Evolutionary conservation across 2,113 vertebrate species (phyloP), one percentile per base, ranked within the genome.

Genomic region (Podarcis cretensis): DNA sequence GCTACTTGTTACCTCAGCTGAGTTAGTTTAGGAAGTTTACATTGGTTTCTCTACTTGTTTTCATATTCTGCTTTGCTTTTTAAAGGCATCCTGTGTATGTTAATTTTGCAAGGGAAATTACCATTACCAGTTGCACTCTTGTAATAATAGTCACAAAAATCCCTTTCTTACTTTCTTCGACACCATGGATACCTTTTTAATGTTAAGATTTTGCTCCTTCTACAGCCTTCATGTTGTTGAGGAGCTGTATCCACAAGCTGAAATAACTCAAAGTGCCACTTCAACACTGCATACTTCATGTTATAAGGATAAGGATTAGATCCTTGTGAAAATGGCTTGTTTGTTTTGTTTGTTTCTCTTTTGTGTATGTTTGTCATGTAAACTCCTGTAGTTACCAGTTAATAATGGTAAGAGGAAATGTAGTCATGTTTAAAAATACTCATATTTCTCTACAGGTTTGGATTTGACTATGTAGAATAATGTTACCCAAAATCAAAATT

Each of bases 1-100:
- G 97, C 97, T 98, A 97, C 96, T 97, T 97, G 97, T 98, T 98
- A 98, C 98, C 98, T 99, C 98, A 98, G 97, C 97, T 97, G 97
- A 98, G 97, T 97, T 97, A 97, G 96, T 97, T 96, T 97, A 97
- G 97, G 96, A 97, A 97, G 97, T 98, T 98, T 98, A 98, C 98
- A 98, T 98, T 97, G 96, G 94, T 98, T 97, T 97, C 95, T 96
- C 92, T 96, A 95, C 96, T 97, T 97, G 96, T 97, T 97, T 97
- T 97, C 96, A 95, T 96, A 96, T 96, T 95, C 96, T 91, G 94
- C 95, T 96, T 94, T 93, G 88, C 95, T 97, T 97, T 97, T 93
- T 93, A 95, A 97, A 96, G 91, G 95, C 96, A 96, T 96, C 96
- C 96, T 97, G 92, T 97, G 94, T 85, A 96, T 92, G 94, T 96